Conservation (phyloP, 2,113 vertebrate genomes). For the Pollachius pollachius region DNA sequence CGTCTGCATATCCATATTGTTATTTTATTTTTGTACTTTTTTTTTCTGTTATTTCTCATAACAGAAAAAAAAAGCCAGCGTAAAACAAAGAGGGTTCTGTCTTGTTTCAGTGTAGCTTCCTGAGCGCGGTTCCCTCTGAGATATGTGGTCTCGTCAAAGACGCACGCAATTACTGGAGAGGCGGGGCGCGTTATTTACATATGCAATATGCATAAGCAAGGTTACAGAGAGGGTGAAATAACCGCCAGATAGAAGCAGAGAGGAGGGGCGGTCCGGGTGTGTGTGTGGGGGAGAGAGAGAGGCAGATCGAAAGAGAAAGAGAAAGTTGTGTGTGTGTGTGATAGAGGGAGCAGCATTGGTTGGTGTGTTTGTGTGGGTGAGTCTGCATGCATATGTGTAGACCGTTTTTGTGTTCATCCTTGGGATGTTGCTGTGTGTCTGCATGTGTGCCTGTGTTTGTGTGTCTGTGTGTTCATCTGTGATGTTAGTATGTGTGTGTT, state of each 20-base stretch:
- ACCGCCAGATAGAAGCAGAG: conserved; percentile 60
- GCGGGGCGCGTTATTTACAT: conserved; percentile 86
- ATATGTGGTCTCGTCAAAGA: conserved; percentile 81
- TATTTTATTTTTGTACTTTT: background rate
- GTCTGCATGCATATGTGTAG: background rate
- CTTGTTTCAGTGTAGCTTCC: conserved; percentile 27
- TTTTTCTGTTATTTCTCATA: background rate
- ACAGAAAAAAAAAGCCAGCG: conserved; percentile 22
- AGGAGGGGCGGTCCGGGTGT: conserved; percentile 45
- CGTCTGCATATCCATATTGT: no score
- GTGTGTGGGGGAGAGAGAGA: conserved; percentile 5
- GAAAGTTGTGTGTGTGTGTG: background rate
- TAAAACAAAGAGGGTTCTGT: conserved; percentile 47
- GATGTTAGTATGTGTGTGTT: no score
- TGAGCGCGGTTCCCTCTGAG: conserved; percentile 42
- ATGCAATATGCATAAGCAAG: conserved; percentile 78
- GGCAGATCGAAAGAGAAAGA: background rate
- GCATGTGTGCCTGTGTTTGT: background rate
- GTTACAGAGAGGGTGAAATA: conserved; percentile 76
- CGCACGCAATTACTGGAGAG: conserved; percentile 93
- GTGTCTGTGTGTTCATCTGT: background rate
- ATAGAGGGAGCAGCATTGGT: conserved; percentile 10
- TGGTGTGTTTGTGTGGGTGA: conserved; percentile 12
- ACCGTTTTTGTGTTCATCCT: background rate
- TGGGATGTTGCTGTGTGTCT: background rate